Conservation (phyloP, 2,113 vertebrate genomes). For the Carlito syrichta region DNA sequence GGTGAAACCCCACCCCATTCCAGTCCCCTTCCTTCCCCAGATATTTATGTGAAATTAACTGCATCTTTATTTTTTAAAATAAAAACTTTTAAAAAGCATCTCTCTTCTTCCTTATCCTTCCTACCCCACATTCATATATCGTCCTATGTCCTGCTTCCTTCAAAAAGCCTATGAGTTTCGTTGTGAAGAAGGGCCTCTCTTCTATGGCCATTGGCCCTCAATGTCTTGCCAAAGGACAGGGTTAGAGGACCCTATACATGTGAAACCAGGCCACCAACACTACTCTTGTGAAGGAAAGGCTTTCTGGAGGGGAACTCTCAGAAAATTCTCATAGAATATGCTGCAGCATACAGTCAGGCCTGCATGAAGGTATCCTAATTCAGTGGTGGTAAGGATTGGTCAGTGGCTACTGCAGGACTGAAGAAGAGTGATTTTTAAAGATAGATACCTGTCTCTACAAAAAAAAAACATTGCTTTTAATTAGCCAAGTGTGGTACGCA, state of each 20-base stretch:
- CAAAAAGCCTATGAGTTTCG: neutral
- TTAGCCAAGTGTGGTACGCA: too few species aligned
- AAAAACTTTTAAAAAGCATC: slow-evolving; percentile 74
- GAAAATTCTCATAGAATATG: too few species aligned
- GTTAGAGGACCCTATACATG: neutral
- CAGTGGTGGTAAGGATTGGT: neutral
- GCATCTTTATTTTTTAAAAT: slow-evolving; percentile 85
- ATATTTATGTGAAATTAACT: slow-evolving; percentile 79
- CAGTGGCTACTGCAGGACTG: neutral
- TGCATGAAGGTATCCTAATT: neutral
- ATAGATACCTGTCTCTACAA: too few species aligned
- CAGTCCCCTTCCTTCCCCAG: neutral
- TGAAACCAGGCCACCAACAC: neutral
- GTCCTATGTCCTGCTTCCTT: slow-evolving; percentile 41
- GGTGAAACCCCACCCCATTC: slow-evolving; percentile 51
- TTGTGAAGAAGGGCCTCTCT: neutral
- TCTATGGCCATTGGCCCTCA: neutral
- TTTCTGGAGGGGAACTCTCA: neutral
- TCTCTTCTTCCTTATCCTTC: neutral
- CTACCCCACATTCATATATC: neutral
- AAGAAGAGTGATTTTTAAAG: neutral
- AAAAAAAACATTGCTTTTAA: too few species aligned
- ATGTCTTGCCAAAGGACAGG: neutral
- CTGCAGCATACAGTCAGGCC: neutral
- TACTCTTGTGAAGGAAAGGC: neutral